phyloP scores from a whole-genome alignment of 2,113 vertebrate genomes.

The Myanophis thanlyinensis region DNA sequence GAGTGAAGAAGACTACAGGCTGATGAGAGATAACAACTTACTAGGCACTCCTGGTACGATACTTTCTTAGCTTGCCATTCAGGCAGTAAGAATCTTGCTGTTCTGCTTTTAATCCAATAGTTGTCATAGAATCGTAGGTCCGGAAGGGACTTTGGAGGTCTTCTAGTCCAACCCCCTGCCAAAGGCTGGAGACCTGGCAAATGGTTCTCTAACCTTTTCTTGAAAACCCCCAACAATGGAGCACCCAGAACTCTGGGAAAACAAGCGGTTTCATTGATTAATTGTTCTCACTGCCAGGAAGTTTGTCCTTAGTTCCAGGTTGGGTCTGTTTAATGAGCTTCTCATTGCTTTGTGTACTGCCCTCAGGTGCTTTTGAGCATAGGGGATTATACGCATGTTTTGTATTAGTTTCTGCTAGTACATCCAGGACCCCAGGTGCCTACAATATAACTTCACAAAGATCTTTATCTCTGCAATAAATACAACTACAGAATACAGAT shows the following conservation, averaged over 20 bases:
- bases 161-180: background rate
- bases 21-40: constrained; percentile 99
- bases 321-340: background rate
- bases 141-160: background rate
- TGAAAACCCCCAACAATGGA: background rate
- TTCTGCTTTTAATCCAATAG: background rate
- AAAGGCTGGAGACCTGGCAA: background rate
- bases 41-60: constrained; percentile 91
- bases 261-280: background rate
- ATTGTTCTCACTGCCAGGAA: background rate
- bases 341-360: background rate
- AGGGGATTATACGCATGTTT: background rate
- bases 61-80: background rate
- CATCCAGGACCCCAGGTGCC: background rate
- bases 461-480: background rate
- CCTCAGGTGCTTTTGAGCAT: background rate
- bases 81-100: background rate
- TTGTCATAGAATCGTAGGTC: background rate
- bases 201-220: background rate
- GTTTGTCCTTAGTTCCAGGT: background rate
- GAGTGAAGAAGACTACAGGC: constrained; percentile 96
- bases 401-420: background rate
- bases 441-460: background rate
- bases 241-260: background rate
- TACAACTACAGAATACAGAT: background rate